phyloP scores from a whole-genome alignment of 2,888 invertebrate species.

The Thereva unica region DNA sequence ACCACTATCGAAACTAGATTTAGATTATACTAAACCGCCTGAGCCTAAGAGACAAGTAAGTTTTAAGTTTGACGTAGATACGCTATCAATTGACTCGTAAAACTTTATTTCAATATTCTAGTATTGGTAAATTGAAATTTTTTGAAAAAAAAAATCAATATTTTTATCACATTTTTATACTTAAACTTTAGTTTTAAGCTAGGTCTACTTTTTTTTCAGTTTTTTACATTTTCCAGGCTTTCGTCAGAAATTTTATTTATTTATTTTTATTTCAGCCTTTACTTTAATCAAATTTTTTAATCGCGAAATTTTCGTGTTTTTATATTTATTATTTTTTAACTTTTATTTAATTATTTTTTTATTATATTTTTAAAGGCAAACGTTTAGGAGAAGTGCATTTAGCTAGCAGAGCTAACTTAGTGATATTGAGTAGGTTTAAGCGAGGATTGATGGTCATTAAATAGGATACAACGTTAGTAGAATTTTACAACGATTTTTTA shows the following conservation, averaged over 20 bases:
- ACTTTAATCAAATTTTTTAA: too few relatives aligned
- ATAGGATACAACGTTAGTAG: constrained; percentile 17
- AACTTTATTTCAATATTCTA: constrained; percentile 35
- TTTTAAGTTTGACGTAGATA: constrained; percentile 61
- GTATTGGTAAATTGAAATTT: constrained; percentile 22
- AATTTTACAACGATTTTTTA: constrained; percentile 1
- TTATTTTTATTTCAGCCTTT: too few relatives aligned
- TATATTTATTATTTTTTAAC: too few relatives aligned
- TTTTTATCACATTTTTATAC: constrained; percentile 19
- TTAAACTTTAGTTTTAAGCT: too few relatives aligned
- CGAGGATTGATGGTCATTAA: constrained; percentile 30
- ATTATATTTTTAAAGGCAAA: too few relatives aligned
- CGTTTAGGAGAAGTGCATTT: neutral
- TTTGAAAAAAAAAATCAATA: neutral
- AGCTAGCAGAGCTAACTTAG: constrained; percentile 7
- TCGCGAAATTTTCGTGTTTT: too few relatives aligned
- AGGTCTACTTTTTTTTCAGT: too few relatives aligned
- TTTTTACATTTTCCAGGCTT: too few relatives aligned
- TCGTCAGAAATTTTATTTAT: too few relatives aligned
- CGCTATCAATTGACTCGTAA: constrained; percentile 59
- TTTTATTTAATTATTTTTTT: too few relatives aligned
- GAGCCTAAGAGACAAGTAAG: constrained; percentile 61
- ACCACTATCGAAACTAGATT: constrained; percentile 59
- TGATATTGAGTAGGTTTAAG: constrained; percentile 27
- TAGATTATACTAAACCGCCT: constrained; percentile 59